A percentile compares a stretch with the other conserved stretches of the same genome.
Evolutionary conservation across 2,113 vertebrate species (phyloP).

Genomic region (Apus apus): DNA sequence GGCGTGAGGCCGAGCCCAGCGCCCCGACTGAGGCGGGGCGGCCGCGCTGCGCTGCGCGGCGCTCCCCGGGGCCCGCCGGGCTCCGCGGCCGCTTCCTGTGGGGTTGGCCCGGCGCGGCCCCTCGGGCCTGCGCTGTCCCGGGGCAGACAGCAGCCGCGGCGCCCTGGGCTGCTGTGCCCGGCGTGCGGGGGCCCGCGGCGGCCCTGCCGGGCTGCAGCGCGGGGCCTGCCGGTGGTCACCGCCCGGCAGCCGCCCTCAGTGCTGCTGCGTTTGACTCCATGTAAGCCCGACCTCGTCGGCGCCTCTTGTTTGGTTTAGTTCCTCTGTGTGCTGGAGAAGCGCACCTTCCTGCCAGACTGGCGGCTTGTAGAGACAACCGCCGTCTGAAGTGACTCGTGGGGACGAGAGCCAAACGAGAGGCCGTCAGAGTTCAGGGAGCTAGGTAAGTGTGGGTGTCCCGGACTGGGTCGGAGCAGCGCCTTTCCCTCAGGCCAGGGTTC

Average conservation of each 20-base stretch:
- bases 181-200: no score
- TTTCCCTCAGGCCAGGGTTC: accelerated
- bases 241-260: no score
- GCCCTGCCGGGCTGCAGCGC: accelerated
- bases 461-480: accelerated
- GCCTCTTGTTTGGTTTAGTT: neutral
- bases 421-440: accelerated
- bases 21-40: neutral
- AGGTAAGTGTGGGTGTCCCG: accelerated
- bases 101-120: no score
- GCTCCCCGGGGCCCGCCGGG: neutral
- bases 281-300: no score
- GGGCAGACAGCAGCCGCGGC: accelerated
- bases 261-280: no score
- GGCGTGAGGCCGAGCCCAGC: neutral
- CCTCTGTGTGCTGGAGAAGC: neutral
- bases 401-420: accelerated
- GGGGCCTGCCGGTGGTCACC: neutral
- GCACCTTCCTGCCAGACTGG: neutral
- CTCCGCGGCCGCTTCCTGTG: no score
- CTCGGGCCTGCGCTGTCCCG: no score
- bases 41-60: neutral
- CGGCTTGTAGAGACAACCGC: neutral
- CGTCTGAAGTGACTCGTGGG: no score
- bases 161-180: no score